Conservation (phyloP, 2,797 vertebrate species). For the Poeciliopsis infans region DNA sequence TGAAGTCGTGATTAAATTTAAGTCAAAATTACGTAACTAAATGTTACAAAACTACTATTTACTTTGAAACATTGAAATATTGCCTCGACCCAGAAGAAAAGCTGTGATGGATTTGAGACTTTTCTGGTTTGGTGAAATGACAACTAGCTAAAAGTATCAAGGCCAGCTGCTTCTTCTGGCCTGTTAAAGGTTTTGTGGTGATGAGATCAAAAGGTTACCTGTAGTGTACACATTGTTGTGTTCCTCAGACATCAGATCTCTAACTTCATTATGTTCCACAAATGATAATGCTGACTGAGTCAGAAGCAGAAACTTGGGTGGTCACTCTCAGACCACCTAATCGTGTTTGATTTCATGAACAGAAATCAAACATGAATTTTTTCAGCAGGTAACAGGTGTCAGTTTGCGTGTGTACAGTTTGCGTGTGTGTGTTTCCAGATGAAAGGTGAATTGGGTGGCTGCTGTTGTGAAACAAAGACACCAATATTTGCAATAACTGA, state of each 20-base stretch:
- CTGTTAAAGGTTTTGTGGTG: background rate
- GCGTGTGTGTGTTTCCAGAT: slow-evolving; percentile 40
- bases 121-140: background rate
- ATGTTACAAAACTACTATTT: background rate
- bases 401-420: background rate
- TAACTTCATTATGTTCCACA: background rate
- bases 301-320: background rate
- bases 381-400: slow-evolving; percentile 24
- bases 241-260: background rate
- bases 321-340: no score
- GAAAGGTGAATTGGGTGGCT: slow-evolving; percentile 83
- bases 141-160: background rate
- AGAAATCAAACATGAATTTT: slow-evolving; percentile 16
- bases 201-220: background rate
- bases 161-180: background rate
- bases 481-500: slow-evolving; percentile 75
- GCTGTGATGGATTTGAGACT: background rate
- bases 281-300: slow-evolving; percentile 23
- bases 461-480: slow-evolving; percentile 69
- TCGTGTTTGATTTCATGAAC: background rate
- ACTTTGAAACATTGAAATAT: background rate
- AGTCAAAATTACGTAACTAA: background rate
- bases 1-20: background rate
- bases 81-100: background rate
- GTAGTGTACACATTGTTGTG: background rate